Evolutionary conservation across 2,113 vertebrate species (phyloP).

Genomic region (Macaca fascicularis): T2T-MFA8v1.1 NC_088380.1:83065501-83066000

Average conservation of each 20-base stretch:
- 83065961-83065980: neutral
- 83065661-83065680: neutral
- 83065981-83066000: neutral
- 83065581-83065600: neutral
- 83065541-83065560: neutral
- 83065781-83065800: neutral
- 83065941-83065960: neutral
- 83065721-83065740: neutral
- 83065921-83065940: neutral
- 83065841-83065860: neutral
- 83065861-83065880: constrained; percentile 40
- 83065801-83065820: neutral
- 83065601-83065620: neutral
- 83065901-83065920: neutral
- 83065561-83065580: neutral
- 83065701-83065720: neutral
- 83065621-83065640: neutral
- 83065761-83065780: neutral
- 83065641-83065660: neutral
- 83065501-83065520: neutral
- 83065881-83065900: neutral
- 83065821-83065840: neutral
- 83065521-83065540: neutral
- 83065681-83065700: neutral
- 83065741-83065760: neutral